Base-by-base conservation (phyloP, 2,797 vertebrate genomes). In the Dallia pectoralis region DNA sequence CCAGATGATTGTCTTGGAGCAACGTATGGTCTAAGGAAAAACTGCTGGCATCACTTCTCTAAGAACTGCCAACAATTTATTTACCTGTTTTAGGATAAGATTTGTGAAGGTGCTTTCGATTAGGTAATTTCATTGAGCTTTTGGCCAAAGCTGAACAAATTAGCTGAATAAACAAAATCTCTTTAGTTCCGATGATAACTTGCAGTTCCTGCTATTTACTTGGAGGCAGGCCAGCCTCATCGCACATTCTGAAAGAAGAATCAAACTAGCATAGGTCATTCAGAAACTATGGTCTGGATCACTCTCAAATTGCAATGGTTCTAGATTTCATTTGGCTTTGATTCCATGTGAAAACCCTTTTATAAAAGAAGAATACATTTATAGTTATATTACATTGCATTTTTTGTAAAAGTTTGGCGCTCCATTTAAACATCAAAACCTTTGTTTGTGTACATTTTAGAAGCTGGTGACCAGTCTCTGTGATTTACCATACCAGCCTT, bases 1-100 rank as follows among this genome's bases (percentile, higher is more conserved):
- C 87, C 92, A 93, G 89, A 93, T 92, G 88, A 78, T 69, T 73
- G 86, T 86, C 86, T 86, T 76, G 40, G 70, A 88, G 82, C 81
- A 70, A 79, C 68, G 74, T 80, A 29, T 49, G 72, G 71, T 74
- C 77, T 19, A 80, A 80, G 71, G 77, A 77, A 78, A 75, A 77
- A 74, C 79, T 81, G 69, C 81, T 86, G 65, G 78, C 56, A 71
- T 63, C 49, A 48, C 79, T 80, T 65, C 32, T 75, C 44, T 82
- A 9, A 82, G 79, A 87, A 75, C 86, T 73, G 67, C 69, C 64
- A 69, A 40, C 68, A 67, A 80, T 83, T 59, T 64, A 80, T 85
- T 76, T 18, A 19, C 36, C 62, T 22, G 48, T 81, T 85, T 82
- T 75, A 71, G 47, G 49, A 69, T 53, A 69, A 66, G 68, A 75